phyloP scores from a whole-genome alignment of 2,113 vertebrate genomes.

The Paedocypris sp. region DNA sequence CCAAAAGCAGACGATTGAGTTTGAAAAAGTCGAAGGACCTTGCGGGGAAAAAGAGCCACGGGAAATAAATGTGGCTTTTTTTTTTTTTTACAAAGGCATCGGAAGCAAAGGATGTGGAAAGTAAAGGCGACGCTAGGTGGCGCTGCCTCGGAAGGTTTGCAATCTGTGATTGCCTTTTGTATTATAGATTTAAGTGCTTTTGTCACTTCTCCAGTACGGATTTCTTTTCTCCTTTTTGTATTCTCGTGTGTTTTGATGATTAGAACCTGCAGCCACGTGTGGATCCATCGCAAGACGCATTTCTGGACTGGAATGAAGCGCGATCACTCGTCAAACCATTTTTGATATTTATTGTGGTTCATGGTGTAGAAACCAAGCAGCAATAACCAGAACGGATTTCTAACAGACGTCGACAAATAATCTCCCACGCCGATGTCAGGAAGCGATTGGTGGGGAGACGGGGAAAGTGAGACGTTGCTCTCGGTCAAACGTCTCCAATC shows the following conservation, averaged over 20 bases:
- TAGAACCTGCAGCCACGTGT: conserved; percentile 50
- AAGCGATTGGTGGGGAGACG: no score
- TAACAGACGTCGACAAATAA: no score
- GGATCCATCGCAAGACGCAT: conserved; percentile 49
- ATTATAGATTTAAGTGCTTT: conserved; percentile 67
- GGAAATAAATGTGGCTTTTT: no score
- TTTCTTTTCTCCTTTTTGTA: conserved; percentile 56
- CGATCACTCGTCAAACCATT: conserved; percentile 81
- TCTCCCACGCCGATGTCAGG: no score
- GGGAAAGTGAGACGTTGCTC: no score
- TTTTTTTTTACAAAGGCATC: not conserved
- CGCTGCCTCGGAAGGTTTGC: conserved; percentile 69
- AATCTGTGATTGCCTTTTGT: conserved; percentile 96
- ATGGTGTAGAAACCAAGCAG: conserved; percentile 58
- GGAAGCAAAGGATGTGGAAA: not conserved
- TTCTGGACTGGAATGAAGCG: conserved; percentile 66
- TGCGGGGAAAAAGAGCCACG: no score
- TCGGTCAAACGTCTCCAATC: no score
- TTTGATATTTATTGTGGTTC: conserved; percentile 70
- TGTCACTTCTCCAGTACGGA: conserved; percentile 62
- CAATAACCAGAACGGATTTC: conserved; percentile 59
- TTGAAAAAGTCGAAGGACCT: no score
- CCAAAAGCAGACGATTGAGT: no score
- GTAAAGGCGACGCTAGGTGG: not conserved
- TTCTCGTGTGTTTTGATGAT: conserved; percentile 52